Percentiles rank a stretch among this genome's conserved stretches.
Conservation (phyloP, 2,113 vertebrate species). For the Copsychus sechellarum region DNA sequence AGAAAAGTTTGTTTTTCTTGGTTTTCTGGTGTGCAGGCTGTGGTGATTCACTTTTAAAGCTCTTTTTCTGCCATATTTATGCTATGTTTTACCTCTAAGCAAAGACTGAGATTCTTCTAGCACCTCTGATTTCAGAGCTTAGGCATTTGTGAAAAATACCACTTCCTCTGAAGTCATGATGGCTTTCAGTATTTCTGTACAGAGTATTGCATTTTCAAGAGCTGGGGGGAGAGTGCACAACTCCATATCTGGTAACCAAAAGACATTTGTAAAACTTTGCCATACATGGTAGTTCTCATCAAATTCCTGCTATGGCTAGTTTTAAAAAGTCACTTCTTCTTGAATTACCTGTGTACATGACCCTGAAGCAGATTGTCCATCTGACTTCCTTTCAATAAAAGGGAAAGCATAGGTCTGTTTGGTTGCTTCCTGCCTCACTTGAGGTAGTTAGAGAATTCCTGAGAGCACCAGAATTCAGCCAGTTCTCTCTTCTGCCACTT, state of each 20-base stretch:
- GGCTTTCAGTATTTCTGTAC: neutral
- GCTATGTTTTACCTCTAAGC: neutral
- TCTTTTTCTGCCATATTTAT: neutral
- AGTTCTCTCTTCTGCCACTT: neutral
- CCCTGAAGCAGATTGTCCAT: neutral
- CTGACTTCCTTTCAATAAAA: neutral
- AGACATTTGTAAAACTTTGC: neutral
- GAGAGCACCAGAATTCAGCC: neutral
- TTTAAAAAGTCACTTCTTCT: neutral
- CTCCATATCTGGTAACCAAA: neutral
- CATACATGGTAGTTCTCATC: neutral
- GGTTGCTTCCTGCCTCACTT: neutral
- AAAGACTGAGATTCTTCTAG: neutral
- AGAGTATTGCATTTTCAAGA: neutral
- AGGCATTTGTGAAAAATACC: neutral
- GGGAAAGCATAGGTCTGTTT: neutral
- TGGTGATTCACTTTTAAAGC: neutral
- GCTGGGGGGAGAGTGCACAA: neutral
- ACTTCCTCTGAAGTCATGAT: neutral
- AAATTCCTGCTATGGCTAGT: neutral
- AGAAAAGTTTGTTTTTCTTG: neutral
- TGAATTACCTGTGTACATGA: neutral
- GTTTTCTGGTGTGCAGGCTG: neutral
- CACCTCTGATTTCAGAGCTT: neutral
- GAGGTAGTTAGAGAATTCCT: neutral